phyloP scores from a whole-genome alignment of 2,888 invertebrate genomes.

The Drosophila trichaetosa region DNA sequence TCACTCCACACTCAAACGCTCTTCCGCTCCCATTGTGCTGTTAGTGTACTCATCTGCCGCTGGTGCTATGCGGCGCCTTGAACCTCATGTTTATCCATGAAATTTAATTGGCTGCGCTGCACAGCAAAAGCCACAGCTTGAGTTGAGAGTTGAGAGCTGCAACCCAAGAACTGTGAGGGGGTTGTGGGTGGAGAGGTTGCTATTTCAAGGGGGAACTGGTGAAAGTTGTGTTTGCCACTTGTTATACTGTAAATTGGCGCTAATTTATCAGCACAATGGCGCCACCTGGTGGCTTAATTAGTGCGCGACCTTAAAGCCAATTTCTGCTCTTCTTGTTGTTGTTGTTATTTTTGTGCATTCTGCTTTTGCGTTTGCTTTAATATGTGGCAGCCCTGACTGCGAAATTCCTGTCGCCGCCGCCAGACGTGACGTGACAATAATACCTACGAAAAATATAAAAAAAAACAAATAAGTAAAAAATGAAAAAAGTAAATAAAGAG shows the following conservation, averaged over 20 bases:
- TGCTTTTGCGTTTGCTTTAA: slow-evolving; percentile 35
- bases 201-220: neutral
- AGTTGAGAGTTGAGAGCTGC: slow-evolving; percentile 4
- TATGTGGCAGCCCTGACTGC: slow-evolving; percentile 25
- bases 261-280: slow-evolving; percentile 65
- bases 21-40: neutral
- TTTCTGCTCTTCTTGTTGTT: slow-evolving; percentile 10
- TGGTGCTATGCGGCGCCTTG: slow-evolving; percentile 35
- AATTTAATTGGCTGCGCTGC: slow-evolving; percentile 75
- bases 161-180: neutral
- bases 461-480: slow-evolving; percentile 7
- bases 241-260: slow-evolving; percentile 59
- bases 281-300: slow-evolving; percentile 67
- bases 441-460: slow-evolving; percentile 43
- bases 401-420: slow-evolving; percentile 19
- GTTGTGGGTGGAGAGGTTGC: neutral
- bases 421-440: slow-evolving; percentile 80
- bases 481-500: slow-evolving; percentile 24
- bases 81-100: slow-evolving; percentile 74
- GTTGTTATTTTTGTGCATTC: neutral
- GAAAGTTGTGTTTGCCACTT: slow-evolving; percentile 52
- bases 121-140: slow-evolving; percentile 44
- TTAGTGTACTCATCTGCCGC: slow-evolving; percentile 3
- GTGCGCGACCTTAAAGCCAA: slow-evolving; percentile 48
- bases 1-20: too few relatives aligned